Evolutionary conservation across 64 coral and sea anemone species (phyloP).

Genomic region (Dendronephthya gigantea): DNA sequence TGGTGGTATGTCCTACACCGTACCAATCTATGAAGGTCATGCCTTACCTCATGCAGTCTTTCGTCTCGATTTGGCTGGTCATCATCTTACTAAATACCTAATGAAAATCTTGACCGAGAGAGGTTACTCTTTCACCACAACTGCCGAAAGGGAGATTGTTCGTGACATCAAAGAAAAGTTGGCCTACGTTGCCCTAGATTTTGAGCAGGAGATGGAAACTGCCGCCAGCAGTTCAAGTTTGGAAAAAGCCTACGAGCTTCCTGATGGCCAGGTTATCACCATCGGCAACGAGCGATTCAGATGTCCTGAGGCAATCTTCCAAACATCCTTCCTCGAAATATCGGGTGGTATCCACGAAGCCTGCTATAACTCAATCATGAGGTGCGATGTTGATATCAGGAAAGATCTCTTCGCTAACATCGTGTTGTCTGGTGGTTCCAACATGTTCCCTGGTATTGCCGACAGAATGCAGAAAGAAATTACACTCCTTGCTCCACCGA

Average conservation of each 20-base stretch:
- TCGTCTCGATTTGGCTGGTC: slow-evolving; percentile 11
- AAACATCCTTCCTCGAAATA: background rate
- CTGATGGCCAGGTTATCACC: slow-evolving; percentile 9
- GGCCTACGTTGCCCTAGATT: background rate
- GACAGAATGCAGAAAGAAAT: background rate
- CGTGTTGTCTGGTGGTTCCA: slow-evolving; percentile 8
- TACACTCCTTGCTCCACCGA: background rate
- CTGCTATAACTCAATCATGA: slow-evolving; percentile 4
- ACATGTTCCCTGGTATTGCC: slow-evolving; percentile 15
- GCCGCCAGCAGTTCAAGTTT: background rate
- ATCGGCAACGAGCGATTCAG: slow-evolving; percentile 5
- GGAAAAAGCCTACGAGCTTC: slow-evolving; percentile 1
- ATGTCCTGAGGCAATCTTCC: slow-evolving; percentile 1
- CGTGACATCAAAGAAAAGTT: slow-evolving; percentile 4
- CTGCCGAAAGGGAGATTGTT: slow-evolving; percentile 6
- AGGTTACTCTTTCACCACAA: slow-evolving; percentile 16
- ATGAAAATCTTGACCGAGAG: slow-evolving; percentile 9
- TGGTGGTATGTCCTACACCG: slow-evolving; percentile 4
- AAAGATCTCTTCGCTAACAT: background rate
- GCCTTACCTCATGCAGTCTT: slow-evolving; percentile 11
- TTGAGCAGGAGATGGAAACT: slow-evolving; percentile 10
- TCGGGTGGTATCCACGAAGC: slow-evolving; percentile 9
- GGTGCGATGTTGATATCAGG: background rate
- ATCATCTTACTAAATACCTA: background rate
- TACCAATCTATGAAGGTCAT: slow-evolving; percentile 21